These are phyloP conservation scores for Sminthurinus signatus DNA, from an alignment of 1,140 invertebrate genomes.

Conservation along the genomic window DNA sequence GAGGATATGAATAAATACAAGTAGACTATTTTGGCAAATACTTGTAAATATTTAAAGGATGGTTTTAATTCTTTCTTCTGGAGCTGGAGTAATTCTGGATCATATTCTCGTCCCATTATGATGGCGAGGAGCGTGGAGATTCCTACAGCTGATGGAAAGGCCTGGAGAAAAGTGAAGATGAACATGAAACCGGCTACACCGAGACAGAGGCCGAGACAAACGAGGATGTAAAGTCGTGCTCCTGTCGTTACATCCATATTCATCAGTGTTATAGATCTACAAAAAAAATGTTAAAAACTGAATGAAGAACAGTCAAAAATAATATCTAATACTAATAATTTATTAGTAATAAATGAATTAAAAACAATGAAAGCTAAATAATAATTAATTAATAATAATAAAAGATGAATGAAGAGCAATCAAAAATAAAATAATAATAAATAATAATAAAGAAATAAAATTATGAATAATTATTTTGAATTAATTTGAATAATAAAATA, in stretches of 20 bases:
- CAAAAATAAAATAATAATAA: neutral
- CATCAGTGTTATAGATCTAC: constrained; percentile 17
- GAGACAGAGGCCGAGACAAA: neutral
- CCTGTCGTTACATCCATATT: constrained; percentile 19
- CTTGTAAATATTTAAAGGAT: neutral
- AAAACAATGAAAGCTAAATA: neutral
- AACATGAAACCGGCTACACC: neutral
- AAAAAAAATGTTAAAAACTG: too few relatives aligned
- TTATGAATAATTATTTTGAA: too few relatives aligned
- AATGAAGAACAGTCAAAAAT: too few relatives aligned
- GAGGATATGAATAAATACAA: constrained; percentile 15
- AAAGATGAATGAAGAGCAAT: neutral
- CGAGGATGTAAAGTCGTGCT: neutral
- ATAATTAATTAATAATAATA: neutral
- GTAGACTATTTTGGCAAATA: constrained; percentile 6
- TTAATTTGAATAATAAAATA: too few relatives aligned
- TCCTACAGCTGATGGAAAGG: neutral
- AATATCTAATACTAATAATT: too few relatives aligned
- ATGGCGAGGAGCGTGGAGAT: neutral
- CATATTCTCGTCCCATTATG: neutral
- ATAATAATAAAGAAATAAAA: too few relatives aligned
- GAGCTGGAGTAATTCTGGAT: neutral
- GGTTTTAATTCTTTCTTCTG: neutral
- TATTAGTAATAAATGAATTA: too few relatives aligned
- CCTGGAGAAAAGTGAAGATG: neutral